These are phyloP conservation scores for Palythoa caribaeorum DNA, from an alignment of 92 coral and sea anemone species.

Conservation along the genomic window DNA sequence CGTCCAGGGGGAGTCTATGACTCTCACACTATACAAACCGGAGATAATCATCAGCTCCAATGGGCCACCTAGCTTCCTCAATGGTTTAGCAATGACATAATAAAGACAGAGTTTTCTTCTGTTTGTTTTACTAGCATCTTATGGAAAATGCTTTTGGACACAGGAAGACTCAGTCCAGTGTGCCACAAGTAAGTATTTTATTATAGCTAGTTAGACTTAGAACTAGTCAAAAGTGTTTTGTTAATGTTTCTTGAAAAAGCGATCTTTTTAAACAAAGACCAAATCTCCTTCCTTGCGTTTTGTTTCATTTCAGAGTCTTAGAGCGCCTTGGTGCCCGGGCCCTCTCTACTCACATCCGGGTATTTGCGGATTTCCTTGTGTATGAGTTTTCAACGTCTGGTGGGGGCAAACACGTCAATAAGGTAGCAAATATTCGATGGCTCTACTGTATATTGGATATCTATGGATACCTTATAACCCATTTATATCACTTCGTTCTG, in stretches of 20 bases:
- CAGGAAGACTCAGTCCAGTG: constrained; percentile 79
- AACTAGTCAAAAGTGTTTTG: not conserved
- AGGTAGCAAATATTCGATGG: constrained; percentile 53
- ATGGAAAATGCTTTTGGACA: constrained; percentile 90
- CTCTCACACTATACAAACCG: no score
- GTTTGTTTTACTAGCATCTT: constrained; percentile 71
- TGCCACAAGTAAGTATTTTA: constrained; percentile 89
- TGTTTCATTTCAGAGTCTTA: constrained; percentile 70
- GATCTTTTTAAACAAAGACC: not conserved
- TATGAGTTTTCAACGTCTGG: constrained; percentile 90
- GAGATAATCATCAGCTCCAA: no score
- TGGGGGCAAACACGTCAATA: constrained; percentile 84
- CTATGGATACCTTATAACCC: no score
- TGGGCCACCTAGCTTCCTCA: no score
- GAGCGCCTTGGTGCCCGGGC: constrained; percentile 96
- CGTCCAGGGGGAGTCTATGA: no score
- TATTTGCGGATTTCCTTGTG: constrained; percentile 95
- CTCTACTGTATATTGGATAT: no score
- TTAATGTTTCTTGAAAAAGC: not conserved
- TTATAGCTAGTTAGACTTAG: not conserved
- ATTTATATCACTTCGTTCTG: no score
- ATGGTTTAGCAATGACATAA: no score
- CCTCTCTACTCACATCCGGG: constrained; percentile 91
- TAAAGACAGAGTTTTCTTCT: not conserved
- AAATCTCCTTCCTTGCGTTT: not conserved